Percentiles rank a stretch among this genome's conserved stretches.
These are phyloP conservation scores for Psilopsiagon aurifrons DNA, from an alignment of 2,113 vertebrate species.

Conservation along the genomic window DNA sequence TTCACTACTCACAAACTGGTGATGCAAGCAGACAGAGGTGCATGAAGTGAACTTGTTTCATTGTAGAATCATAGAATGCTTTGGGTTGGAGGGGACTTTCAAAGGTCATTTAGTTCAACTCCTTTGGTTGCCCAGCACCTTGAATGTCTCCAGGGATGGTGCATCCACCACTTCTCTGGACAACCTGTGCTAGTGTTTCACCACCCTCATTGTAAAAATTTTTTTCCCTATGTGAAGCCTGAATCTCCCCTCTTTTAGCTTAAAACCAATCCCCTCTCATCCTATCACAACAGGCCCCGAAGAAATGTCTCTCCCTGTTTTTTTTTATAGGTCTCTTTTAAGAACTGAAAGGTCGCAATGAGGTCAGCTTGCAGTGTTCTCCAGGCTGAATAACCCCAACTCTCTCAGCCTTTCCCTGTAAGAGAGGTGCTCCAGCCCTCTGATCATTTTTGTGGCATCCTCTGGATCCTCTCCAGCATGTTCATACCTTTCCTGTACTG, in stretches of 20 bases:
- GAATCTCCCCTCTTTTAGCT: background rate
- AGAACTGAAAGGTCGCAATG: background rate
- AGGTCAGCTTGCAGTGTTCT: background rate
- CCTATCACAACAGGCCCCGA: background rate
- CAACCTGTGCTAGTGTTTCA: background rate
- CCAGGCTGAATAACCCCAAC: background rate
- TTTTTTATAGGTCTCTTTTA: background rate
- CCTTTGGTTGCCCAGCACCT: background rate
- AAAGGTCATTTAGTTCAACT: background rate
- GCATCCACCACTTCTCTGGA: background rate
- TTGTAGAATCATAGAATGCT: background rate
- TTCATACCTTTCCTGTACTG: background rate
- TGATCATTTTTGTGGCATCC: background rate
- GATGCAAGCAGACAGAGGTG: fast-evolving
- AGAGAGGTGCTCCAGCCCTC: background rate
- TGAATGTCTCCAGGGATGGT: background rate
- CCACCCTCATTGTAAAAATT: background rate
- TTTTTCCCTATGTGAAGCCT: background rate
- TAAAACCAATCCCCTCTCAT: background rate
- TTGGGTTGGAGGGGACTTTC: background rate
- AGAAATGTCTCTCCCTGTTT: background rate
- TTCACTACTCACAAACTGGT: background rate
- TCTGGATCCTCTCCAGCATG: background rate
- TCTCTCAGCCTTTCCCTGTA: background rate
- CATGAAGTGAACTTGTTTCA: background rate